A percentile compares a stretch with the other conserved stretches of the same genome.
phyloP scores from a whole-genome alignment of 1,140 invertebrate genomes.

The Copidosoma floridanum region DNA sequence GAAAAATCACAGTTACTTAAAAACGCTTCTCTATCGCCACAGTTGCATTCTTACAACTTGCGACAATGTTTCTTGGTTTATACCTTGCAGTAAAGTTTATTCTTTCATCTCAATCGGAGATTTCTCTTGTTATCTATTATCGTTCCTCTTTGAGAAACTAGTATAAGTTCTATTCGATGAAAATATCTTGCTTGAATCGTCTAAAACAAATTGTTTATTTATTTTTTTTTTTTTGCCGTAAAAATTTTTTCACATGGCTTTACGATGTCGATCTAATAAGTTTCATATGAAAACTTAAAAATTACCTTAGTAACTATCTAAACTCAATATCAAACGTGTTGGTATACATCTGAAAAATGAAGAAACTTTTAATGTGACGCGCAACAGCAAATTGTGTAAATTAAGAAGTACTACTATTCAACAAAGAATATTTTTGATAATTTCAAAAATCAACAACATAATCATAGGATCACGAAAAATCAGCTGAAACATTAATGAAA shows the following conservation, averaged over 20 bases:
- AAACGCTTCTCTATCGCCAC: conserved; percentile 32
- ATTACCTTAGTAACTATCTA: neutral
- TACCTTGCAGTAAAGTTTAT: neutral
- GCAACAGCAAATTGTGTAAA: neutral
- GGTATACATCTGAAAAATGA: neutral
- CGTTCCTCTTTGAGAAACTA: conserved; percentile 17
- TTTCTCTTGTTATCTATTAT: conserved; percentile 6
- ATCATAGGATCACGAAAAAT: too few relatives aligned
- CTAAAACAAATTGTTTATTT: too few relatives aligned
- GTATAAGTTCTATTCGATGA: conserved; percentile 4
- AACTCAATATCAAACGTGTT: neutral
- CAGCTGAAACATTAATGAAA: too few relatives aligned
- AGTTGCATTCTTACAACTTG: too few relatives aligned
- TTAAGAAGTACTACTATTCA: neutral
- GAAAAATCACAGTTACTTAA: conserved; percentile 54
- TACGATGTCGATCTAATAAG: too few relatives aligned
- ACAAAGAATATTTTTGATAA: neutral
- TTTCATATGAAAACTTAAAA: neutral
- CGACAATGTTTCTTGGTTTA: too few relatives aligned
- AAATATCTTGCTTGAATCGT: conserved; percentile 20
- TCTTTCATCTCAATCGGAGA: neutral
- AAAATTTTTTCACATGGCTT: too few relatives aligned
- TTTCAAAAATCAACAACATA: neutral
- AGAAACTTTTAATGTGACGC: neutral
- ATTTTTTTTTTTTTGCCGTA: too few relatives aligned